Percentiles rank a stretch among this genome's conserved stretches.
These are phyloP conservation scores for Halcyon senegalensis DNA, from an alignment of 2,113 vertebrate species.

Conservation along the genomic window DNA sequence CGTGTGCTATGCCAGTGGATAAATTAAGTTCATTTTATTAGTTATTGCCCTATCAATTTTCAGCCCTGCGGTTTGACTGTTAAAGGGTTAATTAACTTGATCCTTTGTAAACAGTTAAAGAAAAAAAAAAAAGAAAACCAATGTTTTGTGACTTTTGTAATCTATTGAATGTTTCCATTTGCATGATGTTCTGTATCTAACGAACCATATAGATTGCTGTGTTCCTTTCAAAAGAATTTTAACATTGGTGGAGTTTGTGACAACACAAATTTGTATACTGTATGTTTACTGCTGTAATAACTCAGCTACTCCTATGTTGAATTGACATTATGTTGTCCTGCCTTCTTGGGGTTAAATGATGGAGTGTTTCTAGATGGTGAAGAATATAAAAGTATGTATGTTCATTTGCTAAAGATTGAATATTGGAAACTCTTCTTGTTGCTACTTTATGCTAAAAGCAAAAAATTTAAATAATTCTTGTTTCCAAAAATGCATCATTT, in stretches of 20 bases:
- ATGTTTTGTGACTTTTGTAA: constrained; percentile 75
- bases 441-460: constrained; percentile 69
- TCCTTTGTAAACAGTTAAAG: constrained; percentile 58
- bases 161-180: constrained; percentile 75
- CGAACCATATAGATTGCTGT: constrained; percentile 52
- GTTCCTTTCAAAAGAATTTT: constrained; percentile 71
- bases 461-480: constrained; percentile 56
- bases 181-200: constrained; percentile 71
- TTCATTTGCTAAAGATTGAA: constrained; percentile 67
- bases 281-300: constrained; percentile 69
- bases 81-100: constrained; percentile 62
- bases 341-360: constrained; percentile 69
- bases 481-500: constrained; percentile 64
- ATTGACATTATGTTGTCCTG: constrained; percentile 68
- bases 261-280: constrained; percentile 67
- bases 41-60: constrained; percentile 44
- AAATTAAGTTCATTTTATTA: constrained; percentile 51
- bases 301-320: constrained; percentile 63
- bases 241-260: constrained; percentile 67
- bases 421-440: constrained; percentile 64
- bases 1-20: constrained; percentile 23
- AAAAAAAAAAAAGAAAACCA: background rate
- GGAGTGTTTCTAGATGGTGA: constrained; percentile 71
- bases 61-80: constrained; percentile 73
- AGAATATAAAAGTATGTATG: constrained; percentile 63